Evolutionary conservation across 1,140 invertebrate genomes (phyloP), one percentile per base, ranked within the genome.

Genomic region (Drosophila prosaltans): DNA sequence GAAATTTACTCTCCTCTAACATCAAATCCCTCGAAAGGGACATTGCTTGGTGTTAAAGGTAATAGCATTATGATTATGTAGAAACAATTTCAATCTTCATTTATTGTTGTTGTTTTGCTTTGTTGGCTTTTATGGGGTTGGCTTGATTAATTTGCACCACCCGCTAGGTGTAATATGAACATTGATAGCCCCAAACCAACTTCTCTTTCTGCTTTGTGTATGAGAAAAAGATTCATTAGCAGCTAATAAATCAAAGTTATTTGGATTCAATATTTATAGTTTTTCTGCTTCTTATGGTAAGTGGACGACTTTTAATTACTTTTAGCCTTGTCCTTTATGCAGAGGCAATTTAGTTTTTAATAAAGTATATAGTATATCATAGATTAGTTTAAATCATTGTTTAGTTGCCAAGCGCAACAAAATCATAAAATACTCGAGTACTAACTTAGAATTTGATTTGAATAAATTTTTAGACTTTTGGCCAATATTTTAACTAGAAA

Each of bases 241-340:
- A 48, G 32, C 48, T 69, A 71, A 85, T 84, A 84, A 84, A 84
- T 84, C 77, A 80, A 82, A 69, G 66, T 58, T 45, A 55, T 55
- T 36, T 36, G 65, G 32, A 28, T 21, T 26, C 21, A 26, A 51
- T 51, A 51, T 51, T 51, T 51, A 51, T 51, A 51, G 45, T 51
- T 51, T 16, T 26, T 3, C 45, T 48, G 45, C 45, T 40, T 40
- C 39, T 40, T 8, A 24, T 21, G 2, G 16, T 24, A 48, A 21
- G 6, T 48, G 11, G 41, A 48, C 0, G 45, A 48, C 45, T 26
- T 51, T 51, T 51, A 51, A 26, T 51, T 51, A 26, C 24, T 51
- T 51, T 51, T 51, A 51, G 26, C 45, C 45, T 3, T 59, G 32
- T 2, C 28, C 16, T 59, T 39, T 1, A 24, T 8, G 4, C 21